Evolutionary conservation across 2,113 vertebrate genomes (phyloP).

Genomic region (Neogobius melanostomus): DNA sequence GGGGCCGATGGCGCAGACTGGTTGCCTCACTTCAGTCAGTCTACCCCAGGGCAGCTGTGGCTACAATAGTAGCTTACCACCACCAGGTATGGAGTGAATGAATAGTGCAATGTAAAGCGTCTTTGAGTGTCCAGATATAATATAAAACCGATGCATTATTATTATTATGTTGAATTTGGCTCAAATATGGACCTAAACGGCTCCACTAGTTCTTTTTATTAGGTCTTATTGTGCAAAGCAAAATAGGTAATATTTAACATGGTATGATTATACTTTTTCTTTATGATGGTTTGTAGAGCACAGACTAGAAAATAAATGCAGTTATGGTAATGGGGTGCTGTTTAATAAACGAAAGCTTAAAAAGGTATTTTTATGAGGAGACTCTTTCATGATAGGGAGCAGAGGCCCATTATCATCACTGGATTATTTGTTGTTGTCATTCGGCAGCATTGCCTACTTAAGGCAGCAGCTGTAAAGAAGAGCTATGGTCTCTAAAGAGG

Average conservation of each 20-base stretch:
- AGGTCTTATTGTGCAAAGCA: no score
- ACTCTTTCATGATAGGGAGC: slow-evolving; percentile 50
- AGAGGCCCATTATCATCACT: slow-evolving; percentile 59
- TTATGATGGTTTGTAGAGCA: slow-evolving; percentile 25
- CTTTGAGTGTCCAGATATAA: no score
- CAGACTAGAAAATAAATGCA: slow-evolving; percentile 24
- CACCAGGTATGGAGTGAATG: no score
- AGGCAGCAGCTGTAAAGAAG: slow-evolving; percentile 67
- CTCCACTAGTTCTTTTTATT: no score
- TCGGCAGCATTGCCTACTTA: slow-evolving; percentile 58
- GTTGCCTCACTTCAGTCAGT: no score
- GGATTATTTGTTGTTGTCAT: slow-evolving; percentile 69
- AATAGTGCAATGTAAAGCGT: no score
- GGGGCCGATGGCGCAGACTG: no score
- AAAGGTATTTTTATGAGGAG: slow-evolving; percentile 51
- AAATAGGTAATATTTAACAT: neutral
- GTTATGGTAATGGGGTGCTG: slow-evolving; percentile 43
- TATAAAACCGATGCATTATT: no score
- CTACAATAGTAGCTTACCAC: no score
- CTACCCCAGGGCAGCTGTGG: no score
- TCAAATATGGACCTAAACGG: no score
- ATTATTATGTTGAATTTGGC: no score
- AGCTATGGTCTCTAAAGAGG: slow-evolving; percentile 62
- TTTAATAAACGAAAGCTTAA: slow-evolving; percentile 61
- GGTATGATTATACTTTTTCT: slow-evolving; percentile 18